A percentile compares a stretch with the other conserved stretches of the same genome.
Conservation (phyloP, 2,113 vertebrate genomes). For the Elephantulus edwardii region DNA sequence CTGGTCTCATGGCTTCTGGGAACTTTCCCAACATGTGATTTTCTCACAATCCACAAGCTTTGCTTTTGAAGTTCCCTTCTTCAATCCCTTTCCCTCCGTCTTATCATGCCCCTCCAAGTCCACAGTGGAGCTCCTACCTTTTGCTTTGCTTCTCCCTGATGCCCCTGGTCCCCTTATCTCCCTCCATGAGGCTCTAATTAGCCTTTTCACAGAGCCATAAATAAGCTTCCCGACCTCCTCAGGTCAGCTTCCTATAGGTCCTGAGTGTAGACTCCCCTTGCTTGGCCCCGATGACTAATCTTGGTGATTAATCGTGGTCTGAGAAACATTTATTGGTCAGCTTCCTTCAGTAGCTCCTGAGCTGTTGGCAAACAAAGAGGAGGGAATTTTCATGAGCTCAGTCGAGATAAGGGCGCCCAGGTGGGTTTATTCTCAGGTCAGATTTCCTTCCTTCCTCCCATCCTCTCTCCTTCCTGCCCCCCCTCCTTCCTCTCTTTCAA, state of each 20-base stretch:
- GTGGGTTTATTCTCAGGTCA: slow-evolving; percentile 84
- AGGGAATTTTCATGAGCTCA: slow-evolving; percentile 74
- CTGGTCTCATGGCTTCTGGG: not conserved
- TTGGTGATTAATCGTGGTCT: slow-evolving; percentile 78
- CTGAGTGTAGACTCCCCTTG: slow-evolving; percentile 53
- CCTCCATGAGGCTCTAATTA: slow-evolving; percentile 61
- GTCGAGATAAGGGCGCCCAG: slow-evolving; percentile 79
- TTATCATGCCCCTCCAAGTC: not conserved
- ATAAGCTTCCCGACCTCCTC: slow-evolving; percentile 50
- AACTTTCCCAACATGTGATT: not conserved
- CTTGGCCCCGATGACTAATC: slow-evolving; percentile 72
- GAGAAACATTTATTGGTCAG: slow-evolving; percentile 69
- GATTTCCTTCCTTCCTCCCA: not conserved
- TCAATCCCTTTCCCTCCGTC: not conserved
- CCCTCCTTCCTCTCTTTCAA: too few species aligned
- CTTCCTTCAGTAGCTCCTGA: slow-evolving; percentile 76
- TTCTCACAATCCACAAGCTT: not conserved
- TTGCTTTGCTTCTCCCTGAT: slow-evolving; percentile 44
- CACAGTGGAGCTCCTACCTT: slow-evolving; percentile 34
- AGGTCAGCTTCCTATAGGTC: slow-evolving; percentile 52
- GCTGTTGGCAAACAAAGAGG: slow-evolving; percentile 83
- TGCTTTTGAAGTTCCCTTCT: not conserved
- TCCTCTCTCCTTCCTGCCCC: not conserved
- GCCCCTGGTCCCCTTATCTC: slow-evolving; percentile 37
- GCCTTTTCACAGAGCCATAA: slow-evolving; percentile 41